These are phyloP conservation scores for Acleris holmiana DNA, from an alignment of 2,888 invertebrate species.

Conservation along the genomic window DNA sequence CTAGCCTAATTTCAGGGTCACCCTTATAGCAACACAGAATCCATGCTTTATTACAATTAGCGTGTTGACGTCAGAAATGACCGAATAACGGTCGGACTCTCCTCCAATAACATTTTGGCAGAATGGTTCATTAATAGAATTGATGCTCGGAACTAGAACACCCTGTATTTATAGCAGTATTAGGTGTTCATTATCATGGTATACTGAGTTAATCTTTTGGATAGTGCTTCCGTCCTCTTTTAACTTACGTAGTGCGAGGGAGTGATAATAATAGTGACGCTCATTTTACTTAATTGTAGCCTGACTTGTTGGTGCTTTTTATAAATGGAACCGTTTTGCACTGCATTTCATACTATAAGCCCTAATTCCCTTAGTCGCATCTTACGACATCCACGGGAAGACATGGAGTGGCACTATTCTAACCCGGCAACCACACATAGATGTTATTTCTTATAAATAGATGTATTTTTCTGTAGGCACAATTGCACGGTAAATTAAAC, in stretches of 20 bases:
- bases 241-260: neutral
- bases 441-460: too few species aligned
- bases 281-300: too few species aligned
- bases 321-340: too few species aligned
- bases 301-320: too few species aligned
- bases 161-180: conserved; percentile 48
- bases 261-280: too few species aligned
- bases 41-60: conserved; percentile 22
- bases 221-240: neutral
- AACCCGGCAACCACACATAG: too few species aligned
- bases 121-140: conserved; percentile 65
- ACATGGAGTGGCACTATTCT: too few species aligned
- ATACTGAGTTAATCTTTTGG: neutral
- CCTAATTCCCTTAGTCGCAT: too few species aligned
- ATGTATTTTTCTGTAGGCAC: neutral
- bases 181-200: conserved; percentile 36
- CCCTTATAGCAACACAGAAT: conserved; percentile 4
- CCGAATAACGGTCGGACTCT: conserved; percentile 51
- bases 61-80: conserved; percentile 40
- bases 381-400: too few species aligned
- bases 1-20: too few species aligned
- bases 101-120: conserved; percentile 62
- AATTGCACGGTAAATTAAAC: neutral
- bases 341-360: too few species aligned
- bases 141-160: conserved; percentile 60